Percentiles rank a stretch among this genome's conserved stretches.
phyloP scores from a whole-genome alignment of 2,888 invertebrate genomes.

The Gordius sp. region DNA sequence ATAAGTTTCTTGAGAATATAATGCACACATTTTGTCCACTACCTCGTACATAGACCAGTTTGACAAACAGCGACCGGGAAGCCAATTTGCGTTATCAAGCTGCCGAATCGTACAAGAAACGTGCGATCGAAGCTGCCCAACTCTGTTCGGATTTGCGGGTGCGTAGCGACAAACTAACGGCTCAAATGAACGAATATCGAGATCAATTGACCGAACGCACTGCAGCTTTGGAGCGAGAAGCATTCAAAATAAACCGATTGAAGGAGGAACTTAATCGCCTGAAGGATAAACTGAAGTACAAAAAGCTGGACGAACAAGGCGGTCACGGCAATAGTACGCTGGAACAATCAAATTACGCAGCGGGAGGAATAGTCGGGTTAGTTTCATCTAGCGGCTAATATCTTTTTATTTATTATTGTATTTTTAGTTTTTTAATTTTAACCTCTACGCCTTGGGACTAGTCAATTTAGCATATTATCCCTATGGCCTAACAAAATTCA shows the following conservation, averaged over 20 bases:
- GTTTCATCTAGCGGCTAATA: no score
- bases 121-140: constrained; percentile 85
- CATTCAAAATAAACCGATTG: constrained; percentile 74
- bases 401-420: no score
- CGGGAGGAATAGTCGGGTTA: no score
- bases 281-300: background rate
- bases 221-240: constrained; percentile 71
- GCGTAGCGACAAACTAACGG: constrained; percentile 84
- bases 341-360: no score
- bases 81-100: constrained; percentile 58
- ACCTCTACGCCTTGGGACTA: no score
- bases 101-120: constrained; percentile 87
- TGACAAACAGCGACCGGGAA: background rate
- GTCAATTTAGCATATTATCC: no score
- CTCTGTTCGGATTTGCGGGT: constrained; percentile 82
- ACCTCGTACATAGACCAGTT: background rate
- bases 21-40: background rate
- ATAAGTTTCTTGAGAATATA: background rate
- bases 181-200: constrained; percentile 88
- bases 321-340: no score
- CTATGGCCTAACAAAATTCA: no score
- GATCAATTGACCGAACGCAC: constrained; percentile 87
- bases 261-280: constrained; percentile 25
- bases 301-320: no score
- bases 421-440: no score